Base-by-base conservation (phyloP, 2,113 vertebrate genomes). In the Hydropotes inermis region DNA sequence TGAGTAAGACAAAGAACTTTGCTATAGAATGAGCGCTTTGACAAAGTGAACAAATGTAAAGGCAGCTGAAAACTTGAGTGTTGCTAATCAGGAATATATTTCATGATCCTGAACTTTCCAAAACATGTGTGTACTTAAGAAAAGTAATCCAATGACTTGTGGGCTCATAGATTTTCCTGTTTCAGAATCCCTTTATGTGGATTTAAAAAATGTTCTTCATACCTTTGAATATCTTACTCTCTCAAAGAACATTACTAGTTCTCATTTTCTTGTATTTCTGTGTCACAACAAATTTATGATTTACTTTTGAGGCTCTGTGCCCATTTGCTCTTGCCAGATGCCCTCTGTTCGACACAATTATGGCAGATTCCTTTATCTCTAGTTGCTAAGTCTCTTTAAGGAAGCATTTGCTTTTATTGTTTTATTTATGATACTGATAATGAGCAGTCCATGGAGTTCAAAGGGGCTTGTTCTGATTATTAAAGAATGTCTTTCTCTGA, bases 31-130 rank as follows among this genome's bases (percentile, higher is more conserved):
- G 92, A 97, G 81, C 70, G 95, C 95, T 97, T 98, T 96, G 94
- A 95, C 85, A 81, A 93, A 86, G 74, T 97, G 96, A 96, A 97
- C 97, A 98, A 98, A 97, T 98, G 97, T 97, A 97, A 98, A 97
- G 98, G 98, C 99, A 99, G 98, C 99, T 99, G 99, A 98, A 97
- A 98, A 94, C 94, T 67, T 81, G 78, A 98, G 50, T 97, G 94
- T 93, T 97, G 91, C 60, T 96, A 97, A 96, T 98, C 0, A 0
- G 96, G 97, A 98, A 94, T 61, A 4, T 98, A 92, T 94, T 90
- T 98, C 21, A 60, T 54, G 94, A 97, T 93, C 92, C 70, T 85
- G 94, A 96, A 96, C 91, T 98, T 97, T 95, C 61, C 27, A 84
- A 88, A 7, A 15, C 93, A 86, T 92, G 36, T 17, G 76, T 94